Conservation (phyloP, 2,797 vertebrate species). For the Coccyzus lansbergi region DNA sequence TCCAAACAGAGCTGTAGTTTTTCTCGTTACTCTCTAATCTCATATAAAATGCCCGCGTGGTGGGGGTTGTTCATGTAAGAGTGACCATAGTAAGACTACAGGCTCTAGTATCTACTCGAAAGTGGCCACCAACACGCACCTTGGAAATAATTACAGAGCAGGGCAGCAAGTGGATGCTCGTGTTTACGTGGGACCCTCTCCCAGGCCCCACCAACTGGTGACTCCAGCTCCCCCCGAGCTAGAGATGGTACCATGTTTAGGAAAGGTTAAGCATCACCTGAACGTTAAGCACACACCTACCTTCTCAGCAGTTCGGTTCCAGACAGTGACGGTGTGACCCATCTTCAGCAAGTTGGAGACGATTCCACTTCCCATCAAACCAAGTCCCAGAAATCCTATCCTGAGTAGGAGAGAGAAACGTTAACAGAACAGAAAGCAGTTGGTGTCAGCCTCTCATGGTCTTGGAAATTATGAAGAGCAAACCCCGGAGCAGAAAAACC, state of each 20-base stretch:
- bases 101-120: neutral
- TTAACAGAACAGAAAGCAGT: neutral
- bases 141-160: neutral
- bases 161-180: neutral
- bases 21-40: neutral
- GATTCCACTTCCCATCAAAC: constrained; percentile 97
- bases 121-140: neutral
- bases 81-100: neutral
- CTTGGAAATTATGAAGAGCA: neutral
- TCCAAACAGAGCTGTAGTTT: neutral
- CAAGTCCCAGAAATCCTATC: constrained; percentile 97
- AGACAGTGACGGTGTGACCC: constrained; percentile 97
- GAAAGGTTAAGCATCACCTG: neutral
- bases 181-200: neutral
- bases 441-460: neutral
- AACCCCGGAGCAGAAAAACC: neutral
- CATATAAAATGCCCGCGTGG: neutral
- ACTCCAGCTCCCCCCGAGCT: neutral
- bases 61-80: neutral
- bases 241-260: neutral
- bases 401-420: constrained; percentile 67
- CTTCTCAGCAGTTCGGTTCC: constrained; percentile 99
- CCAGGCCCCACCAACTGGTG: neutral
- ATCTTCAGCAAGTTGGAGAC: constrained; percentile 98
- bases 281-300: constrained; percentile 65